Percentiles rank a stretch among this genome's conserved stretches.
These are phyloP conservation scores for Barypeithes pellucidus DNA, from an alignment of 2,888 invertebrate species.

Conservation along the genomic window DNA sequence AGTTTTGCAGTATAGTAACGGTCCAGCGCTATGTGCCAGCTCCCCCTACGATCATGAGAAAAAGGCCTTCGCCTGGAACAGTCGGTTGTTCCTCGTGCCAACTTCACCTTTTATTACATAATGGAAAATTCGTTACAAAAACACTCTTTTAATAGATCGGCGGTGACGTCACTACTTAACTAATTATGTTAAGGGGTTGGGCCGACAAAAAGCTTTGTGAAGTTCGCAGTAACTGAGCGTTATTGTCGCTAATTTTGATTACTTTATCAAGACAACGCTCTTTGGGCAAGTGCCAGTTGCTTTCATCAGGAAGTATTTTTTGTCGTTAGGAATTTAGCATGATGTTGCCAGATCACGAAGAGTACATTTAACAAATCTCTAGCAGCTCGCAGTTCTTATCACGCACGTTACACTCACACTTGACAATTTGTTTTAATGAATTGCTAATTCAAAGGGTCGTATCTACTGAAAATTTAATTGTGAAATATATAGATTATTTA, in stretches of 20 bases:
- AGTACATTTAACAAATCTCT: too few relatives aligned
- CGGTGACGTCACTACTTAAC: slow-evolving; percentile 7
- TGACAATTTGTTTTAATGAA: too few relatives aligned
- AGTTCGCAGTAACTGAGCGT: not conserved
- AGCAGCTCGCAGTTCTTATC: too few relatives aligned
- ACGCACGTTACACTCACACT: too few relatives aligned
- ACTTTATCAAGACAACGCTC: slow-evolving; percentile 8
- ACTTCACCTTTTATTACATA: slow-evolving; percentile 2
- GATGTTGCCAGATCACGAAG: too few relatives aligned
- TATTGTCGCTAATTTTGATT: slow-evolving; percentile 21
- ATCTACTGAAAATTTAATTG: too few relatives aligned
- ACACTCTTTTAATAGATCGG: slow-evolving; percentile 9
- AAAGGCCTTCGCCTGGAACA: not conserved
- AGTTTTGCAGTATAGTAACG: too few relatives aligned
- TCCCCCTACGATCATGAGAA: slow-evolving; percentile 4
- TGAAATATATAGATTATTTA: too few relatives aligned
- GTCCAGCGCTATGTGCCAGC: too few relatives aligned
- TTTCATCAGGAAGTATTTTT: too few relatives aligned
- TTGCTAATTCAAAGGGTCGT: too few relatives aligned
- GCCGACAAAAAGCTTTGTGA: slow-evolving; percentile 11
- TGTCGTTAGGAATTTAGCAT: too few relatives aligned
- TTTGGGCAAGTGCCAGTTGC: slow-evolving; percentile 14
- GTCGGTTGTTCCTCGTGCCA: slow-evolving; percentile 14
- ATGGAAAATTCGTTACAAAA: slow-evolving; percentile 12
- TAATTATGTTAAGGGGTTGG: slow-evolving; percentile 21